Conservation (phyloP, 2,113 vertebrate genomes). For the Pedionomus torquatus region DNA sequence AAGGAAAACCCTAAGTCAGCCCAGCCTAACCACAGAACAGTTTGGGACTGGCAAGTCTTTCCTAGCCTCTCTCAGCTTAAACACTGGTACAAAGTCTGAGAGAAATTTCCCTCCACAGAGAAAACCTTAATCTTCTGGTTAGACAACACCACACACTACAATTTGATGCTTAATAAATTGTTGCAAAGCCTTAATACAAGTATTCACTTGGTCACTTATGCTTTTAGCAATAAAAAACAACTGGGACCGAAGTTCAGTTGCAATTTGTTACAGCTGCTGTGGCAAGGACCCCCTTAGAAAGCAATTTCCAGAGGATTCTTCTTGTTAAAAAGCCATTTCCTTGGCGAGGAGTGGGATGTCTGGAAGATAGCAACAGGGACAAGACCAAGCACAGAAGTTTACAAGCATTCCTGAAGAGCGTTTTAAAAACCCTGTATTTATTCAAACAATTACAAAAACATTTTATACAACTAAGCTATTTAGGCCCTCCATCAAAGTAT, state of each 20-base stretch:
- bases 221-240: conserved; percentile 56
- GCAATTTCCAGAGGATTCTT: conserved; percentile 66
- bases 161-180: conserved; percentile 47
- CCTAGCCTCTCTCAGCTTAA: neutral
- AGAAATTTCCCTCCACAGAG: conserved; percentile 14
- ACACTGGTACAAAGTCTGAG: neutral
- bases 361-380: conserved; percentile 56
- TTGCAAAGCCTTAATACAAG: neutral
- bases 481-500: conserved; percentile 15
- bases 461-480: conserved; percentile 43
- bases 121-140: conserved; percentile 60
- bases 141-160: neutral
- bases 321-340: conserved; percentile 74
- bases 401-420: conserved; percentile 63
- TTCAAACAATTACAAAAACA: conserved; percentile 60
- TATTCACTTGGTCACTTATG: conserved; percentile 47
- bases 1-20: neutral
- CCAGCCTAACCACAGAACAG: conserved; percentile 21
- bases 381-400: conserved; percentile 53
- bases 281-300: conserved; percentile 56
- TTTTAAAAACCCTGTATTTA: conserved; percentile 54
- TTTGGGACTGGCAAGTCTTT: neutral
- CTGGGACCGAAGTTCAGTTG: conserved; percentile 34
- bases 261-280: conserved; percentile 68
- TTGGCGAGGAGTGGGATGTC: conserved; percentile 44